Base-by-base conservation (phyloP, 2,113 vertebrate species). In the Percopsis transmontana region DNA sequence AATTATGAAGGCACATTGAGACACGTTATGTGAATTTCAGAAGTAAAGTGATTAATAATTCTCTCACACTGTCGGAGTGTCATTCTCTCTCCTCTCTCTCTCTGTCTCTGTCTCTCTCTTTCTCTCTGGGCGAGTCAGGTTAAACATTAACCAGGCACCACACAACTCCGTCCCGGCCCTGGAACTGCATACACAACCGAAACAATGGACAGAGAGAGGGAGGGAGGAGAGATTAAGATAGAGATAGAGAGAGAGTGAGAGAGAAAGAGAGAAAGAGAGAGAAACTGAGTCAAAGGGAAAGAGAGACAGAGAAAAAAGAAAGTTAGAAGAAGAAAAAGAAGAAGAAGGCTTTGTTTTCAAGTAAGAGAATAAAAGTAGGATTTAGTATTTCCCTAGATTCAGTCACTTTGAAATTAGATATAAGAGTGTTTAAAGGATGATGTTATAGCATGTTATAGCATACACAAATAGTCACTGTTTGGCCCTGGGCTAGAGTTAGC, bases 101-200 rank as follows among this genome's bases (percentile, higher is more conserved):
- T 11, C 56, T 27, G 8, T 15, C 53, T 24, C 47, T 48, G 7
- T 48, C 47, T 8, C 11, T 5, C 16, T n/a, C 70, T 71, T 58
- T 19, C 74, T 56, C 50, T 51, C 21, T 16, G 51, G 79, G 86
- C 77, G 48, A 76, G 81, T 75, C 83, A 27, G 9, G 87, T 91
- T 92, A 92, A 85, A 77, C 86, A 93, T 93, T 92, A 93, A 92
- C 90, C 73, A 64, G 58, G 24, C 58, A 70, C 70, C 74, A 38
- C 58, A 18, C 19, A 41, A 44, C 33, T 15, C 79, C 67, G 9
- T 33, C 76, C 9, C 58, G 51, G 75, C 87, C 85, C 83, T 89
- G 81, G 86, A 74, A 54, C 20, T 12, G 12, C 5, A 12, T 6
- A 41, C 40, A 71, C 27, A 54, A n/a, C 33, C 23, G 55, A 23